Percentiles rank a stretch among this genome's conserved stretches.
Evolutionary conservation across 2,113 vertebrate species (phyloP).

Genomic region (Collichthys lucidus): DNA sequence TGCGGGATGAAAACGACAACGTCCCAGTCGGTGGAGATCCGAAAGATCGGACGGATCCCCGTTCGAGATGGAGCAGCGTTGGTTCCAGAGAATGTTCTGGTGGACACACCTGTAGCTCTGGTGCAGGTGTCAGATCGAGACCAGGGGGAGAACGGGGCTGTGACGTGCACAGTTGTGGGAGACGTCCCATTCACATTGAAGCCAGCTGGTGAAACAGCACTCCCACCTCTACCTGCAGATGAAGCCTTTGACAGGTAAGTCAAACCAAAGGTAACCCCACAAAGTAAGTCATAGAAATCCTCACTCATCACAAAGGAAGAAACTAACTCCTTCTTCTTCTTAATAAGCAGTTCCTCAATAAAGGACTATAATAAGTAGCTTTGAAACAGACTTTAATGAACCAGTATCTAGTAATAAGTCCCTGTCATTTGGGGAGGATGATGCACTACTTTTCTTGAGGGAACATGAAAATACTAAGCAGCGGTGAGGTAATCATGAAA

Average conservation of each 20-base stretch:
- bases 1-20: conserved; percentile 96
- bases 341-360: not conserved
- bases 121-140: conserved; percentile 96
- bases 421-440: not conserved
- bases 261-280: conserved; percentile 33
- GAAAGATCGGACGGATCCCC: conserved; percentile 95
- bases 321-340: not conserved
- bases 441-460: conserved; percentile 13
- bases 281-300: not conserved
- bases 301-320: not conserved
- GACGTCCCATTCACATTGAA: conserved; percentile 97
- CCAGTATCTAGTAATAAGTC: conserved; percentile 6
- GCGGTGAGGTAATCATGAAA: conserved; percentile 32
- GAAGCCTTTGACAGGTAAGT: conserved; percentile 90
- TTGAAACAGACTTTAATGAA: conserved; percentile 1
- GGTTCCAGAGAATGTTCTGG: conserved; percentile 93
- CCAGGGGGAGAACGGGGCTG: conserved; percentile 95
- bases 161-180: conserved; percentile 95
- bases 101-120: conserved; percentile 94
- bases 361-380: not conserved
- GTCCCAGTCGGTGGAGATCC: conserved; percentile 94
- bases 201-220: conserved; percentile 88
- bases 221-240: conserved; percentile 82
- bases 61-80: conserved; percentile 92
- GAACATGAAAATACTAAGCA: conserved; percentile 13